Conservation (phyloP, 2,113 vertebrate species). For the Oncorhynchus clarkii region DNA sequence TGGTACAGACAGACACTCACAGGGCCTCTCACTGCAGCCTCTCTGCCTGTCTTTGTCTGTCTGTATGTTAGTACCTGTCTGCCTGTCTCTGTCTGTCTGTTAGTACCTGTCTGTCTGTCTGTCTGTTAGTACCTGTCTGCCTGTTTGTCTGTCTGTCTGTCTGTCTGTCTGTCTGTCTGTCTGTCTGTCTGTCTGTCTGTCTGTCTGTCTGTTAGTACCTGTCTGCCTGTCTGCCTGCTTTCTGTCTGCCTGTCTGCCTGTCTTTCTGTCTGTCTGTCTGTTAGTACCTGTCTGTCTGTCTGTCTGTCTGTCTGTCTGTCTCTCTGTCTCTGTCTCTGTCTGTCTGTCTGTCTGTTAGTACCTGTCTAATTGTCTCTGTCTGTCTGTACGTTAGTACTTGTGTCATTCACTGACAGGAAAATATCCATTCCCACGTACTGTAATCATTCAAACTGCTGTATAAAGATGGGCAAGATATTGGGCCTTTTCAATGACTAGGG, state of each 20-base stretch:
- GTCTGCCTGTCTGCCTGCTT: no score
- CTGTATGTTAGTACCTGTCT: no score
- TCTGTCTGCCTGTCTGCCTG: no score
- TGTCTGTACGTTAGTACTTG: neutral
- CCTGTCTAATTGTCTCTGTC: neutral
- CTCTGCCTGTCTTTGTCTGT: no score
- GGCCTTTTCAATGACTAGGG: neutral
- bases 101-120: neutral
- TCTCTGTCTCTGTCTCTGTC: constrained; percentile 11
- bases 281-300: no score
- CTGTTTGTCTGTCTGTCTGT: neutral
- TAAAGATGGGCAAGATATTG: neutral
- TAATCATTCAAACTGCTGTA: neutral
- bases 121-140: no score
- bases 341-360: no score
- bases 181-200: neutral
- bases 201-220: neutral
- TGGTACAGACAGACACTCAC: no score
- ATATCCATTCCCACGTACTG: neutral
- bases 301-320: neutral
- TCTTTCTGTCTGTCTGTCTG: no score
- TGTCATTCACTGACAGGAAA: neutral
- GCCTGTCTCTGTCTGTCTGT: neutral
- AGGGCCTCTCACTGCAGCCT: no score
- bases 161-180: neutral